A percentile compares a stretch with the other conserved stretches of the same genome.
Conservation (phyloP, 2,113 vertebrate genomes). For the Sakesphorus luctuosus region DNA sequence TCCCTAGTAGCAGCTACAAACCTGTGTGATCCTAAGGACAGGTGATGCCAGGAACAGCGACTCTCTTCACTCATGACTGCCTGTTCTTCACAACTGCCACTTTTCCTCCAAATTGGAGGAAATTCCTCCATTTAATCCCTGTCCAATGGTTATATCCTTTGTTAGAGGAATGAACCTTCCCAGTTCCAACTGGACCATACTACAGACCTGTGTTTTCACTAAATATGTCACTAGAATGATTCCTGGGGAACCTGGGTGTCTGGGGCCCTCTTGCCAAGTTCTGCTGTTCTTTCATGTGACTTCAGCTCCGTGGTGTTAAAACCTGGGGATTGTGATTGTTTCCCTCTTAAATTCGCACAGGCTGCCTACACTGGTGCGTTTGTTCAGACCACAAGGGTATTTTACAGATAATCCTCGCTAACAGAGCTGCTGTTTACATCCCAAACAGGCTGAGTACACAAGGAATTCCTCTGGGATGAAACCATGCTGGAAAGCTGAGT, state of each 20-base stretch:
- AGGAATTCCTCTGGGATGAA: background rate
- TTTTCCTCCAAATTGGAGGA: background rate
- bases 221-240: background rate
- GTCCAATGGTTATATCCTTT: background rate
- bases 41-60: background rate
- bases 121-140: background rate
- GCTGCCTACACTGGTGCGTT: background rate
- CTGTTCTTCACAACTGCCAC: background rate
- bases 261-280: background rate
- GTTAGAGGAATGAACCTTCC: background rate
- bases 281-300: background rate
- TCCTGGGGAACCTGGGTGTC: background rate
- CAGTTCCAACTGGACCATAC: background rate
- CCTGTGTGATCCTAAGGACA: background rate
- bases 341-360: background rate
- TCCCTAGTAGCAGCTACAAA: background rate
- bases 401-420: background rate
- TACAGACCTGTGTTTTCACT: background rate
- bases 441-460: background rate
- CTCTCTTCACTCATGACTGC: background rate
- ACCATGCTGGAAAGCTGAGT: background rate
- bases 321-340: background rate
- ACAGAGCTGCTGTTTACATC: background rate
- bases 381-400: background rate
- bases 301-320: background rate